A percentile compares a stretch with the other conserved stretches of the same genome.
Evolutionary conservation across 2,888 invertebrate species (phyloP).

Genomic region (Pristionchus fissidentatus): DNA sequence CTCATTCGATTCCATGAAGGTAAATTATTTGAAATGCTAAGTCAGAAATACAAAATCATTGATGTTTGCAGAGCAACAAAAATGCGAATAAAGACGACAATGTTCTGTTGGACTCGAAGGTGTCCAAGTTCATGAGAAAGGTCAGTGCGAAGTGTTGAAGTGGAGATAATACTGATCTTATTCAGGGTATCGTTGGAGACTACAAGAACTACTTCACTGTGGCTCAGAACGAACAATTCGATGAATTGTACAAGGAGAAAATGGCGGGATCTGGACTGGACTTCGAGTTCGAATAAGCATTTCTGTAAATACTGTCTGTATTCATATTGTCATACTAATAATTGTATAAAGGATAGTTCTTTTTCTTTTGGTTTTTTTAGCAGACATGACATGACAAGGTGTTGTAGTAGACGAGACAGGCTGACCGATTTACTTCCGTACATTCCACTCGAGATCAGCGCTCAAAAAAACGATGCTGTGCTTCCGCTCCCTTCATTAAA

Average conservation of each 20-base stretch:
- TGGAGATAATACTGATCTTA: not conserved
- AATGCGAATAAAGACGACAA: conserved; percentile 81
- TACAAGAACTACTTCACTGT: conserved; percentile 87
- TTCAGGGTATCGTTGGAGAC: conserved; percentile 81
- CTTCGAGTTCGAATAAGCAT: conserved; percentile 51
- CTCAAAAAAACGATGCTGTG: too few species aligned
- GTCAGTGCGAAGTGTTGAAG: too few species aligned
- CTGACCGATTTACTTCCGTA: too few species aligned
- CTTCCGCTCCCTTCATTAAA: too few species aligned
- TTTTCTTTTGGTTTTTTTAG: too few species aligned
- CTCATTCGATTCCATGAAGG: conserved; percentile 85
- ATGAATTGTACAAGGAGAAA: conserved; percentile 77
- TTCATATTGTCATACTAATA: too few species aligned
- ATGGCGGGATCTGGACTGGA: conserved; percentile 56
- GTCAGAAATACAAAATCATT: too few species aligned
- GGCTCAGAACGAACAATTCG: conserved; percentile 83
- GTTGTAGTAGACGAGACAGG: too few species aligned
- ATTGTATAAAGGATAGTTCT: too few species aligned
- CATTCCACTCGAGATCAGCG: too few species aligned
- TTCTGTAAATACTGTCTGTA: too few species aligned
- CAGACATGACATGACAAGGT: too few species aligned
- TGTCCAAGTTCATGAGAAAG: conserved; percentile 65
- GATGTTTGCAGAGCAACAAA: conserved; percentile 86
- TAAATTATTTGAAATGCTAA: not conserved
- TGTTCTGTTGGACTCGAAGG: conserved; percentile 60